Percentiles rank a stretch among this genome's conserved stretches.
Conservation (phyloP, 2,888 invertebrate species). For the Podotricha telesiphe region DNA sequence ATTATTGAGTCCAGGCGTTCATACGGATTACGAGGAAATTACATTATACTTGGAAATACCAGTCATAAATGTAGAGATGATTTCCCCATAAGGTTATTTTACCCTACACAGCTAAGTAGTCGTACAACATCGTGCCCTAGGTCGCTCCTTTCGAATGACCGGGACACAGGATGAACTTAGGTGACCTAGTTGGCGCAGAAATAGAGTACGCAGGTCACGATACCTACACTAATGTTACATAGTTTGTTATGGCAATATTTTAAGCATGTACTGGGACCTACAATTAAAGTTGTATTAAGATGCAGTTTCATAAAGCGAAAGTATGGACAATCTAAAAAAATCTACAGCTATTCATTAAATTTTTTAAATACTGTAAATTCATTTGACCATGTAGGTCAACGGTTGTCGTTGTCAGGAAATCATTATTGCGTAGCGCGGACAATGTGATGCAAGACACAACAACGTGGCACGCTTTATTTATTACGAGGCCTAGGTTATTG, state of each 20-base stretch:
- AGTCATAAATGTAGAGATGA: neutral
- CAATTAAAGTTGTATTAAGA: neutral
- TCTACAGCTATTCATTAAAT: conserved; percentile 19
- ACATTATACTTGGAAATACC: conserved; percentile 23
- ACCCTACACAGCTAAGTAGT: neutral
- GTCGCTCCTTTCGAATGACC: conserved; percentile 52
- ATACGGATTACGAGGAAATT: conserved; percentile 30
- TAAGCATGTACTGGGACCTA: too few species aligned
- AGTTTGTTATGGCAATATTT: neutral
- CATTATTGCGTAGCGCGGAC: conserved; percentile 59
- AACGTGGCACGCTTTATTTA: conserved; percentile 54
- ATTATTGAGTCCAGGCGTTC: conserved; percentile 26
- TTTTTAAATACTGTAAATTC: conserved; percentile 51
- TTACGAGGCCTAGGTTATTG: conserved; percentile 48
- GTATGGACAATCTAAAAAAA: neutral
- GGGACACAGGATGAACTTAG: conserved; percentile 68
- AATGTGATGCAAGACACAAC: conserved; percentile 60
- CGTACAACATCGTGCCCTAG: conserved; percentile 40
- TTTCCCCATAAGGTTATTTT: neutral
- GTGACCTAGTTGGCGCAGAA: conserved; percentile 71
- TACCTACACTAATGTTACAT: conserved; percentile 31
- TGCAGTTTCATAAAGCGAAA: neutral
- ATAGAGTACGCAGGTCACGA: conserved; percentile 52
- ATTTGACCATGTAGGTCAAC: conserved; percentile 62
- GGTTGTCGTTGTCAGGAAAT: conserved; percentile 59